Conservation (phyloP, 1,140 invertebrate genomes). For the Plectrocnemia conspersa region DNA sequence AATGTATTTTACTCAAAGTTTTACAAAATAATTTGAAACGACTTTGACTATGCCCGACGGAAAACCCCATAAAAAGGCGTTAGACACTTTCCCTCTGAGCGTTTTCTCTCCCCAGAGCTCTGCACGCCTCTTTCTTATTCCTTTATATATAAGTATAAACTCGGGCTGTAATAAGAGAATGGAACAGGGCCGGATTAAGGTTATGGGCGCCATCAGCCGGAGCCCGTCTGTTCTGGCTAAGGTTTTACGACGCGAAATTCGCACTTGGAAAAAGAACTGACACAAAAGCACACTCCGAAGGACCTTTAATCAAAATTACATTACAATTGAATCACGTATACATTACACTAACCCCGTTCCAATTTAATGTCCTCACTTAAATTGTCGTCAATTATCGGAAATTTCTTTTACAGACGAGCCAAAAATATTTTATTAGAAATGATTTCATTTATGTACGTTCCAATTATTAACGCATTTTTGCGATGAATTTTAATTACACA, state of each 20-base stretch:
- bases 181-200: constrained; percentile 29
- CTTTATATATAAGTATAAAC: neutral
- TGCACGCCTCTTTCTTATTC: neutral
- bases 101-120: constrained; percentile 14
- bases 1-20: too few relatives aligned
- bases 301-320: constrained; percentile 33
- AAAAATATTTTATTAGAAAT: too few relatives aligned
- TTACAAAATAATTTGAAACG: constrained; percentile 29
- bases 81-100: constrained; percentile 27
- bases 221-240: constrained; percentile 24
- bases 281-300: constrained; percentile 31
- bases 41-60: constrained; percentile 25
- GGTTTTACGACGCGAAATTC: constrained; percentile 28
- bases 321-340: constrained; percentile 9
- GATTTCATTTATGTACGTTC: too few relatives aligned
- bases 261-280: constrained; percentile 16
- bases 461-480: too few relatives aligned
- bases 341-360: too few relatives aligned
- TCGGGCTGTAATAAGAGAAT: constrained; percentile 25
- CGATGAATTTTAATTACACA: too few relatives aligned
- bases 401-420: too few relatives aligned
- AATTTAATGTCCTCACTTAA: too few relatives aligned
- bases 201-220: constrained; percentile 22
- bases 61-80: constrained; percentile 29
- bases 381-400: too few relatives aligned